Conservation (phyloP, 2,113 vertebrate species). For the Lutjanus erythropterus region DNA sequence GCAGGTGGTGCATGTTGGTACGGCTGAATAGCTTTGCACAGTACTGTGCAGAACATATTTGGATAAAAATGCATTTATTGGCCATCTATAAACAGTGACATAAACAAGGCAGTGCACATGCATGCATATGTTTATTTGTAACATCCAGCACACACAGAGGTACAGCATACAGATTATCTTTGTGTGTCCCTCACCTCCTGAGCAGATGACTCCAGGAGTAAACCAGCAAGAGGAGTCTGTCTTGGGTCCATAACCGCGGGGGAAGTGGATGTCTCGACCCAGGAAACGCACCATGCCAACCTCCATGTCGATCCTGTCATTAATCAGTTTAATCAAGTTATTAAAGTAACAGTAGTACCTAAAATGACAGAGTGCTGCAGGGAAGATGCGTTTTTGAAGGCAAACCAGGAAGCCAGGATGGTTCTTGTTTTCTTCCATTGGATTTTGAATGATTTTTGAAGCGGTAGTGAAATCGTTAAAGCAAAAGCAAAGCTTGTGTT, state of each 20-base stretch:
- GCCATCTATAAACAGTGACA: not conserved
- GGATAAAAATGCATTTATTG: not conserved
- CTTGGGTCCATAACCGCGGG: conserved; percentile 75
- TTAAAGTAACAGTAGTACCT: not conserved
- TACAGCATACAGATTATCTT: not conserved
- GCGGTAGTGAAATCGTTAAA: too few species aligned
- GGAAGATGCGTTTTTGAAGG: too few species aligned
- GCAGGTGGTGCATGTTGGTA: too few species aligned
- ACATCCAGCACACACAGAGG: not conserved
- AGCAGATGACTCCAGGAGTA: conserved; percentile 83
- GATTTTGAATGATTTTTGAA: too few species aligned
- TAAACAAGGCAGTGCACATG: not conserved
- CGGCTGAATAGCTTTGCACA: not conserved
- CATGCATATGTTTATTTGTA: not conserved
- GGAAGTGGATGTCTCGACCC: conserved; percentile 85
- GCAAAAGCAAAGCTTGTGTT: too few species aligned
- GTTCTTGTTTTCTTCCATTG: too few species aligned
- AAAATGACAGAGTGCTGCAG: too few species aligned
- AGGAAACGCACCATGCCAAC: conserved; percentile 76
- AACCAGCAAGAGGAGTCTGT: conserved; percentile 87
- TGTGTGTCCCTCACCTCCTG: conserved; percentile 77
- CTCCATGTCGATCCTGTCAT: conserved; percentile 81
- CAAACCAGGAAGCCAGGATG: too few species aligned
- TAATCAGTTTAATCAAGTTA: not conserved
- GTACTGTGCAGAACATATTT: not conserved